Percentiles rank a stretch among this genome's conserved stretches.
phyloP scores from a whole-genome alignment of 2,888 invertebrate genomes.

The Notodonta dromedarius region DNA sequence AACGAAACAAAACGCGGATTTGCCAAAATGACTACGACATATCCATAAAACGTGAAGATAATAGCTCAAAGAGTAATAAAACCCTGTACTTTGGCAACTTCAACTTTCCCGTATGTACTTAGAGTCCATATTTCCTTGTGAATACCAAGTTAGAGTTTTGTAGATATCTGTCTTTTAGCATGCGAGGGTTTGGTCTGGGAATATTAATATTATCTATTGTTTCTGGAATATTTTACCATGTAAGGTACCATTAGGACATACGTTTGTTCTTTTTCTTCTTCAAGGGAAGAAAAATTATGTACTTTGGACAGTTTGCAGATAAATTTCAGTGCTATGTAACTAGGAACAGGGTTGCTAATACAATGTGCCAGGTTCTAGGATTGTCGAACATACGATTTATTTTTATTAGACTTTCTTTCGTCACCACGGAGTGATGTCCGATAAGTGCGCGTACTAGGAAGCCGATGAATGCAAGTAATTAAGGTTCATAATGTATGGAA shows the following conservation, averaged over 20 bases:
- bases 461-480: too few relatives aligned
- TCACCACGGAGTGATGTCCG: too few relatives aligned
- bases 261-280: constrained; percentile 26
- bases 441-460: too few relatives aligned
- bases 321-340: too few relatives aligned
- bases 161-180: constrained; percentile 40
- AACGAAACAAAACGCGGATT: constrained; percentile 44
- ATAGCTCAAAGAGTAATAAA: constrained; percentile 34
- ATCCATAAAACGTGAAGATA: constrained; percentile 42
- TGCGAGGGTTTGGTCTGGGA: constrained; percentile 23
- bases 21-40: constrained; percentile 40
- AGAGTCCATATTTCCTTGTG: constrained; percentile 24
- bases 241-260: constrained; percentile 6
- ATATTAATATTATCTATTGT: constrained; percentile 38
- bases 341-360: too few relatives aligned
- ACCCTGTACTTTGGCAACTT: neutral
- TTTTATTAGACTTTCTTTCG: too few relatives aligned
- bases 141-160: constrained; percentile 16
- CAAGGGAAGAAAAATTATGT: constrained; percentile 18
- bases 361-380: too few relatives aligned
- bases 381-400: too few relatives aligned
- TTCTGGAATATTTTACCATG: constrained; percentile 21
- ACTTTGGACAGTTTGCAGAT: too few relatives aligned
- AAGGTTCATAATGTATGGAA: too few relatives aligned
- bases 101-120: neutral